phyloP scores from a whole-genome alignment of 1,140 invertebrate genomes.

The Bombus pascuorum region DNA sequence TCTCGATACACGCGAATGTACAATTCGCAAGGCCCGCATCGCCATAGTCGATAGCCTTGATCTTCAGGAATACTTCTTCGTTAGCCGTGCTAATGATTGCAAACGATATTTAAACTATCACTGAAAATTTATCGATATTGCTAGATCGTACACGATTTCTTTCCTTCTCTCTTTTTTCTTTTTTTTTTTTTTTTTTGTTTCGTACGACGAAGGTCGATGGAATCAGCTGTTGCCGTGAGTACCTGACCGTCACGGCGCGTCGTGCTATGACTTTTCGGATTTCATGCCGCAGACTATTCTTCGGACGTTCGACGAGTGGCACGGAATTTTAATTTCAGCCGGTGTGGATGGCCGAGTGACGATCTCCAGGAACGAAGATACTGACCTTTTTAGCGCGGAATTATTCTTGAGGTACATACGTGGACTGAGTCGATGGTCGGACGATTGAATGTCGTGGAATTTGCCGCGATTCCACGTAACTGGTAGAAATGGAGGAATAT shows the following conservation, averaged over 20 bases:
- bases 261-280: neutral
- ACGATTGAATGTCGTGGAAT: neutral
- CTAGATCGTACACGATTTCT: neutral
- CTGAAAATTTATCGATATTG: too few species aligned
- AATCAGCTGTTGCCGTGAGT: conserved; percentile 3
- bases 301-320: too few species aligned
- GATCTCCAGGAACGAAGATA: neutral
- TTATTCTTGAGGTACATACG: too few species aligned
- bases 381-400: neutral
- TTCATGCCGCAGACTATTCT: neutral
- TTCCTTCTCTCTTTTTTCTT: neutral
- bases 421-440: neutral
- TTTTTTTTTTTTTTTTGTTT: neutral
- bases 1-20: neutral
- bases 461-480: neutral
- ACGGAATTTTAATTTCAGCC: conserved; percentile 1
- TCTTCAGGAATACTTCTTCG: conserved; percentile 38
- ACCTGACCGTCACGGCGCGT: neutral
- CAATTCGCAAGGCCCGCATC: conserved; percentile 19
- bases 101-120: neutral
- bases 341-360: neutral
- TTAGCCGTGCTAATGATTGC: conserved; percentile 51
- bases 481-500: neutral
- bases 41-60: conserved; percentile 29
- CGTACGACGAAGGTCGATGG: neutral